These are phyloP conservation scores for Ophthalmolycus amberensis DNA, from an alignment of 2,113 vertebrate genomes.

Conservation along the genomic window DNA sequence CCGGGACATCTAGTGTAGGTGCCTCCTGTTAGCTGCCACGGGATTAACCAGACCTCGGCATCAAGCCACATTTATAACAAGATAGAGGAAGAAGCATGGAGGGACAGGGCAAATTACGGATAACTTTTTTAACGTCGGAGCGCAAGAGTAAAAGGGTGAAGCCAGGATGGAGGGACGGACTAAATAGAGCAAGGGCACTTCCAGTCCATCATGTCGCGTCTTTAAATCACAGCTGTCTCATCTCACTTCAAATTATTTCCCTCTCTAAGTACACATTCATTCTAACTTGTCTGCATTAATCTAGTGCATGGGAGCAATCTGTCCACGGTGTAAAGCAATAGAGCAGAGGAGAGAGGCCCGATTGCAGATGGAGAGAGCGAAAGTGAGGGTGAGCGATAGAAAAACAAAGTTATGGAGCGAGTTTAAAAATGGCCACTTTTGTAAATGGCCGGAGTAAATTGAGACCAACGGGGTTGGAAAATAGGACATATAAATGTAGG, in stretches of 20 bases:
- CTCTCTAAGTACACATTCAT: constrained; percentile 3
- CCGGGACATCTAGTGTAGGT: constrained; percentile 38
- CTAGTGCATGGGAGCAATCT: constrained; percentile 6
- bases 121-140: background rate
- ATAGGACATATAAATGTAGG: constrained; percentile 84
- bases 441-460: constrained; percentile 77
- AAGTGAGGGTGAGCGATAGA: constrained; percentile 20
- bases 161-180: background rate
- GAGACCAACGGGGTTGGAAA: constrained; percentile 78
- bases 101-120: background rate
- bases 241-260: constrained; percentile 8
- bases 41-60: constrained; percentile 18
- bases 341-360: constrained; percentile 26
- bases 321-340: constrained; percentile 4
- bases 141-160: background rate
- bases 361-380: constrained; percentile 18
- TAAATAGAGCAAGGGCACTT: background rate
- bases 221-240: background rate
- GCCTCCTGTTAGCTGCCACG: constrained; percentile 25
- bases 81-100: constrained; percentile 14
- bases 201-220: background rate
- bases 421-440: constrained; percentile 77
- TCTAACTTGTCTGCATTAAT: background rate
- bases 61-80: constrained; percentile 3
- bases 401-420: constrained; percentile 66